A percentile compares a stretch with the other conserved stretches of the same genome.
Conservation (phyloP, 2,888 invertebrate species). For the Hyposoter didymator region DNA sequence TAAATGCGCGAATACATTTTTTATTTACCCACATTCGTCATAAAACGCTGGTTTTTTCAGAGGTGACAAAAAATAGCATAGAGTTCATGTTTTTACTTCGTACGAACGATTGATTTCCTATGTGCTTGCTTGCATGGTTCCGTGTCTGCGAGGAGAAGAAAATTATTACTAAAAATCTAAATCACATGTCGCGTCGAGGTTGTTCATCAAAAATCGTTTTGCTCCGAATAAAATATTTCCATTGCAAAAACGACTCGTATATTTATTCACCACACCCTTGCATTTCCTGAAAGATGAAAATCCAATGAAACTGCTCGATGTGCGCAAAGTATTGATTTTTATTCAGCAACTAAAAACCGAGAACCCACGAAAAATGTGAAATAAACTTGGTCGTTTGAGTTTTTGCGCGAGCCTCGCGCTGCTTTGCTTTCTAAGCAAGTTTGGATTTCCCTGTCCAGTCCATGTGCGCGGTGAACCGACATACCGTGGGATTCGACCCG, state of each 20-base stretch:
- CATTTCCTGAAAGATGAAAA: no score
- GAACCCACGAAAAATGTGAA: neutral
- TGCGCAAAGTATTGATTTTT: neutral
- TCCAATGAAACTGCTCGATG: neutral
- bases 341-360: no score
- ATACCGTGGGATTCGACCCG: constrained; percentile 26
- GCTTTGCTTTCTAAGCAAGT: constrained; percentile 55
- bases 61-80: constrained; percentile 10
- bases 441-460: constrained; percentile 68
- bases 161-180: neutral
- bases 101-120: neutral
- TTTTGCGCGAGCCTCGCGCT: constrained; percentile 40
- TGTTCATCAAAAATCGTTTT: neutral
- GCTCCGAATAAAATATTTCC: no score
- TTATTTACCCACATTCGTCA: constrained; percentile 47
- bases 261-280: no score
- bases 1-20: constrained; percentile 63
- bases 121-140: neutral
- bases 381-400: constrained; percentile 4
- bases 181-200: neutral
- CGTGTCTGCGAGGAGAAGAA: neutral
- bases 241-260: no score
- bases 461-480: constrained; percentile 64
- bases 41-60: constrained; percentile 1
- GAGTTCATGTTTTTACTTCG: constrained; percentile 42